A percentile compares a stretch with the other conserved stretches of the same genome.
Conservation (phyloP, 2,888 invertebrate species). For the Masnerella sp. region DNA sequence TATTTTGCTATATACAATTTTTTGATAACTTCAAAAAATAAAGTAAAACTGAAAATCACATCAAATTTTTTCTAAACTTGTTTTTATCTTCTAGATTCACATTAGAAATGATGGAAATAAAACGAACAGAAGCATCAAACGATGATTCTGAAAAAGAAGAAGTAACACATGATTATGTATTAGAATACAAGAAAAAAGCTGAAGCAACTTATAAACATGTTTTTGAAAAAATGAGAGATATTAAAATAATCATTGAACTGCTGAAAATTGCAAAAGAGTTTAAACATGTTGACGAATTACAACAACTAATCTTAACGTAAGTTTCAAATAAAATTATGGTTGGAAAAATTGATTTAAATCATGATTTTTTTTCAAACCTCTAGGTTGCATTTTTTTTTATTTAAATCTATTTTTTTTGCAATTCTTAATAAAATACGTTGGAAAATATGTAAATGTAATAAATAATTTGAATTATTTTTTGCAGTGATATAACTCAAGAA, state of each 20-base stretch:
- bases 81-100: slow-evolving; percentile 63
- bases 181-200: slow-evolving; percentile 79
- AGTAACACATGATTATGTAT: slow-evolving; percentile 57
- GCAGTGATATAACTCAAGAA: slow-evolving; percentile 78
- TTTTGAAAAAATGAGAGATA: slow-evolving; percentile 79
- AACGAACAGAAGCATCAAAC: slow-evolving; percentile 55
- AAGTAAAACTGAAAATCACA: neutral
- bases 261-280: slow-evolving; percentile 81
- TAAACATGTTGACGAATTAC: slow-evolving; percentile 81
- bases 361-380: too few species aligned
- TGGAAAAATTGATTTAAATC: too few species aligned
- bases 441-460: neutral
- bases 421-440: too few species aligned
- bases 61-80: neutral
- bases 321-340: too few species aligned
- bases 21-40: neutral
- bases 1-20: neutral
- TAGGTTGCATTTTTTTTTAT: too few species aligned
- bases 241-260: slow-evolving; percentile 81
- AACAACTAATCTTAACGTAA: slow-evolving; percentile 79
- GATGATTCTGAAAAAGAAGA: slow-evolving; percentile 34
- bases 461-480: slow-evolving; percentile 5
- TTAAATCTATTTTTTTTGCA: neutral
- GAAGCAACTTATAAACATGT: slow-evolving; percentile 82
- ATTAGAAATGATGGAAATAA: slow-evolving; percentile 62